Evolutionary conservation across 2,113 vertebrate genomes (phyloP).

Genomic region (Labeo catla): DNA sequence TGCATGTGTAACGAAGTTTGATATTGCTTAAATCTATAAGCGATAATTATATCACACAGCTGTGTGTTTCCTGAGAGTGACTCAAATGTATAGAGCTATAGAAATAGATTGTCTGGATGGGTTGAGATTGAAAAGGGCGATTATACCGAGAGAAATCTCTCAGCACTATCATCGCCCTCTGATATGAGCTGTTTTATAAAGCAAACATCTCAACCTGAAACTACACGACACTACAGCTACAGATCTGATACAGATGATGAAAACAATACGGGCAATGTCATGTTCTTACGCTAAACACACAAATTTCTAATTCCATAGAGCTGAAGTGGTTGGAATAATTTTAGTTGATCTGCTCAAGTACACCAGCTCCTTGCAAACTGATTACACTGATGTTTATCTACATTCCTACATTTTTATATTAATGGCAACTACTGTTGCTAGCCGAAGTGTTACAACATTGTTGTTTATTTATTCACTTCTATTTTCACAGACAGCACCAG

Average conservation of each 20-base stretch:
- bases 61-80: neutral
- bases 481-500: slow-evolving; percentile 55
- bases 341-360: neutral
- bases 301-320: no score
- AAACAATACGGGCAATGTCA: neutral
- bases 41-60: neutral
- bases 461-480: neutral
- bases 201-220: neutral
- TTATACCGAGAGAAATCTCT: neutral
- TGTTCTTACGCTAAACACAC: no score
- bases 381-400: neutral
- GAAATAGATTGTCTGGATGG: neutral
- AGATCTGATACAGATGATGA: neutral
- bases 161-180: neutral
- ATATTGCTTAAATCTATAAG: neutral
- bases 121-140: neutral
- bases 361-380: neutral
- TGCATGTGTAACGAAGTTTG: neutral
- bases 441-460: no score
- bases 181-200: neutral
- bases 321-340: no score
- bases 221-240: neutral
- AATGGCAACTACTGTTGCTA: no score
- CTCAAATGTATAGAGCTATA: neutral
- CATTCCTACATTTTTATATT: no score